These are phyloP conservation scores for Agrypnia vestita DNA, from an alignment of 1,140 invertebrate species.

Conservation along the genomic window DNA sequence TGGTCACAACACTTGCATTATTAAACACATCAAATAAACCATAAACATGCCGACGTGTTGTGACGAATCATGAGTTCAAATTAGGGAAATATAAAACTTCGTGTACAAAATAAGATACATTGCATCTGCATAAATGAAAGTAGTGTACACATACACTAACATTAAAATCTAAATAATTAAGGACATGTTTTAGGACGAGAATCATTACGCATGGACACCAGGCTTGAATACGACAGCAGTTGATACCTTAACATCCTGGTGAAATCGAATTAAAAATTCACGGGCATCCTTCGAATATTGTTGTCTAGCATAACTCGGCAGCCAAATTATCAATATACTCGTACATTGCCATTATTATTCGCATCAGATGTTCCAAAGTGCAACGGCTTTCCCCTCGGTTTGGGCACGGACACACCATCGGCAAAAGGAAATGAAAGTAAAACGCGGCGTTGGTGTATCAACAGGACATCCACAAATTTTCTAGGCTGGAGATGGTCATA, in stretches of 20 bases:
- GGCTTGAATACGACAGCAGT: background rate
- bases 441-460: background rate
- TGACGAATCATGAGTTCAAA: no score
- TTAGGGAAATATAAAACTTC: no score
- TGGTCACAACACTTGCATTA: no score
- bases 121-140: no score
- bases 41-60: no score
- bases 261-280: slow-evolving; percentile 29
- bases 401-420: background rate
- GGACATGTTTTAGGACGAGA: no score
- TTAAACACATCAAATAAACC: no score
- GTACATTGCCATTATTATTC: slow-evolving; percentile 24
- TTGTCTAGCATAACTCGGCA: slow-evolving; percentile 5
- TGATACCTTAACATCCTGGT: slow-evolving; percentile 6
- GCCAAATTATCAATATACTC: slow-evolving; percentile 10
- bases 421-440: slow-evolving; percentile 37
- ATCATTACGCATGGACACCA: no score
- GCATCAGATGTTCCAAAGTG: background rate
- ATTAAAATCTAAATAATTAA: no score
- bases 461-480: slow-evolving; percentile 30
- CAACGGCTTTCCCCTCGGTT: slow-evolving; percentile 6
- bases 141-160: no score
- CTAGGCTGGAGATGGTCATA: background rate
- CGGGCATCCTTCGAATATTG: background rate
- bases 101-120: no score